Base-by-base conservation (phyloP, 2,113 vertebrate species). In the Polypterus senegalus region DNA sequence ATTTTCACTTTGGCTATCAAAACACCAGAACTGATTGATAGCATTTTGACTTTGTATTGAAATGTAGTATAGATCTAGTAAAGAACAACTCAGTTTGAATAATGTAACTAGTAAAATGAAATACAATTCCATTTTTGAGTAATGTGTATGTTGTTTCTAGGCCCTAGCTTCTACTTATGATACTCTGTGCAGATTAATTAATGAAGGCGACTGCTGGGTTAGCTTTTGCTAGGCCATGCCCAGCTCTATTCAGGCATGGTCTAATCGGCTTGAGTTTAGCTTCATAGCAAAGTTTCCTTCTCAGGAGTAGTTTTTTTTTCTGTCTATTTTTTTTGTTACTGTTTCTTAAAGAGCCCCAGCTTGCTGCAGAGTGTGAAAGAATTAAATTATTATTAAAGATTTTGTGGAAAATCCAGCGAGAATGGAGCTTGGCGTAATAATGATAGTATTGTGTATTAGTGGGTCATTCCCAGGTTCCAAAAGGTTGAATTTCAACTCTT, bases 321-420 rank as follows among this genome's bases (percentile, higher is more conserved):
- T 72, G 70, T 65, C 64, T 67, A 69, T 77, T 51, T 52, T 78
- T 83, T 86, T 78, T 81, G 73, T 85, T 84, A 85, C 86, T 87
- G 79, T 87, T 83, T 83, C 77, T 75, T 79, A 76, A 84, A 87
- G 82, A 85, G 84, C n/a, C 86, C 89, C 88, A 90, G 88, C 82
- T 81, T 84, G 82, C 77, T 65, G 76, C 83, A 78, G 73, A 59
- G 47, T 67, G 75, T 87, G 76, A 87, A 86, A 79, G 84, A 86
- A 86, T 87, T 80, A 83, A 83, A 89, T 88, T 86, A 87, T 88
- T 73, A 85, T 80, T 78, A 79, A 83, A 84, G 81, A 81, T 84
- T 83, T 84, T 82, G 78, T 83, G 79, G 81, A 82, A 83, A 85
- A 85, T 83, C 81, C 81, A 80, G 68, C 80, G 78, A 82, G 83